phyloP scores from a whole-genome alignment of 2,113 vertebrate species.

The Solenodon paradoxus region DNA sequence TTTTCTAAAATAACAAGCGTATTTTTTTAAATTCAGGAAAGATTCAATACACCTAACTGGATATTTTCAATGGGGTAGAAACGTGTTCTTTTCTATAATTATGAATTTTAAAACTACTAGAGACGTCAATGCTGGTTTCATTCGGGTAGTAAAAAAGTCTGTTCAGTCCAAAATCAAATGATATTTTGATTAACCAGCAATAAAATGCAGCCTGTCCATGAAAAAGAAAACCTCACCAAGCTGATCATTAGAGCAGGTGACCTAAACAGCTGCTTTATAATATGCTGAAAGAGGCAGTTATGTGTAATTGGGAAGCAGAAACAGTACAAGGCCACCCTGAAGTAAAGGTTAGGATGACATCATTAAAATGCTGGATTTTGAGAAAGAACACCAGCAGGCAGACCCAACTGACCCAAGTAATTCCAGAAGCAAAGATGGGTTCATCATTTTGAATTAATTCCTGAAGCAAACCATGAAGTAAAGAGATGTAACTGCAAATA shows the following conservation, averaged over 20 bases:
- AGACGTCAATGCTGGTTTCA: neutral
- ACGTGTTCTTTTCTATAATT: neutral
- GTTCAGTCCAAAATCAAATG: slow-evolving; percentile 3
- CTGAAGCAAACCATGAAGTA: neutral
- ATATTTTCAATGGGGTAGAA: neutral
- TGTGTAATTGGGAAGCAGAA: slow-evolving; percentile 16
- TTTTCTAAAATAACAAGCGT: neutral
- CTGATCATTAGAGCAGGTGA: slow-evolving; percentile 45
- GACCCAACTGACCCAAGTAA: neutral
- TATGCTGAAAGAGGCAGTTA: slow-evolving; percentile 37
- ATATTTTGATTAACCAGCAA: slow-evolving; percentile 32
- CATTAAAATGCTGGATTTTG: neutral
- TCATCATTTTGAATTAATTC: neutral
- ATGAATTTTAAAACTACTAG: slow-evolving; percentile 24
- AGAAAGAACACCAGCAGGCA: neutral
- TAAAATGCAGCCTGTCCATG: neutral
- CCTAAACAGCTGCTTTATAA: slow-evolving; percentile 44
- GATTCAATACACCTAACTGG: neutral
- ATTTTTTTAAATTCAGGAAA: slow-evolving; percentile 24
- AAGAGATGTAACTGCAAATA: slow-evolving; percentile 5
- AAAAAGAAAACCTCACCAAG: slow-evolving; percentile 22
- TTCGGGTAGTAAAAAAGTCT: neutral
- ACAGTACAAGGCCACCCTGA: neutral
- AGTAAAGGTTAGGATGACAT: slow-evolving; percentile 25
- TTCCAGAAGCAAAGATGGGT: neutral